These are phyloP conservation scores for Leucophora obtusa DNA, from an alignment of 2,888 invertebrate species.

Conservation along the genomic window DNA sequence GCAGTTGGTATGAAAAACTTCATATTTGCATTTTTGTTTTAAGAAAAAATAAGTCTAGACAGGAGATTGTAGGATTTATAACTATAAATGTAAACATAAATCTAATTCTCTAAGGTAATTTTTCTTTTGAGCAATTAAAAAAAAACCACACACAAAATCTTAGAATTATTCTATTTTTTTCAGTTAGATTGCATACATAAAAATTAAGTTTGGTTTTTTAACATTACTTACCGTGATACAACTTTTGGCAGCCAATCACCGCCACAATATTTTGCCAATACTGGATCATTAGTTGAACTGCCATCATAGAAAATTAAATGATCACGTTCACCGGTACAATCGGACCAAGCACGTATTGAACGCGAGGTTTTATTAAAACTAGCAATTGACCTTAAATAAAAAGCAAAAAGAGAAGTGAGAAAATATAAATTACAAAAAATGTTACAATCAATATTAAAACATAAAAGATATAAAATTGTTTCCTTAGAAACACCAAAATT, in stretches of 20 bases:
- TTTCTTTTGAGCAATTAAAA: no score
- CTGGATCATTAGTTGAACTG: conserved; percentile 88
- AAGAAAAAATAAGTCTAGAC: conserved; percentile 44
- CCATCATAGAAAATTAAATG: conserved; percentile 93
- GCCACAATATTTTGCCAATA: conserved; percentile 92
- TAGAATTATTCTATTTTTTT: no score
- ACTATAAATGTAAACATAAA: background rate
- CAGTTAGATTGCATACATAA: background rate
- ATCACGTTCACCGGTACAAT: conserved; percentile 90
- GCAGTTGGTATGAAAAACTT: no score
- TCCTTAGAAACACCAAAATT: background rate
- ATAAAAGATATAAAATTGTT: conserved; percentile 23
- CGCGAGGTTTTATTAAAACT: conserved; percentile 86
- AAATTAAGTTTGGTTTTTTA: background rate
- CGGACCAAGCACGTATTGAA: conserved; percentile 87
- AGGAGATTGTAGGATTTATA: background rate
- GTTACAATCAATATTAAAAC: background rate
- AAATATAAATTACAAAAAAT: background rate
- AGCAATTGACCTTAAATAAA: conserved; percentile 76
- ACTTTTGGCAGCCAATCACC: conserved; percentile 91
- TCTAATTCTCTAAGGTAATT: background rate
- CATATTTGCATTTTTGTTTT: no score
- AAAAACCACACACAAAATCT: no score
- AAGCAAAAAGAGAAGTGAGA: conserved; percentile 14
- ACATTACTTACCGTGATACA: conserved; percentile 80